Percentiles rank a stretch among this genome's conserved stretches.
phyloP scores from a whole-genome alignment of 2,113 vertebrate species.

The Silurus meridionalis region DNA sequence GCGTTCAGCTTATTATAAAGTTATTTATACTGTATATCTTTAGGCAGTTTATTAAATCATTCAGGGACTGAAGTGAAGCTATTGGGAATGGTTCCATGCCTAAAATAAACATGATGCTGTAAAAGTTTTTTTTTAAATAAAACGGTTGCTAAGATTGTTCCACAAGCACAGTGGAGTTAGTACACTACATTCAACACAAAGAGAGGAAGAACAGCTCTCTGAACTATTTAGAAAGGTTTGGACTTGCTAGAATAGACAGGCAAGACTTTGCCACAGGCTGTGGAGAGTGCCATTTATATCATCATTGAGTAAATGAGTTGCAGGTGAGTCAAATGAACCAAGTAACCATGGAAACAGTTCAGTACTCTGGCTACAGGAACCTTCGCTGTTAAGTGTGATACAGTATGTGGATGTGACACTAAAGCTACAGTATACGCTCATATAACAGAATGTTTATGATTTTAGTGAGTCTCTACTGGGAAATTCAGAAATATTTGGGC shows the following conservation, averaged over 20 bases:
- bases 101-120: background rate
- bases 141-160: background rate
- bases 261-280: background rate
- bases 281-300: conserved; percentile 5
- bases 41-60: too few relatives aligned
- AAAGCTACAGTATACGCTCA: background rate
- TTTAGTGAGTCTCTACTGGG: background rate
- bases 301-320: conserved; percentile 14
- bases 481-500: background rate
- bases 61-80: too few relatives aligned
- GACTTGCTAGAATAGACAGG: background rate
- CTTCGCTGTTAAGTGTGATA: background rate
- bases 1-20: background rate
- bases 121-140: background rate
- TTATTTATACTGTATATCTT: too few relatives aligned
- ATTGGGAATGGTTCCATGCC: background rate
- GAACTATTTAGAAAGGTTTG: background rate
- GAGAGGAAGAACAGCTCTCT: background rate
- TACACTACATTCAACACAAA: background rate
- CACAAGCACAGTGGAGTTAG: background rate
- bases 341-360: conserved; percentile 25
- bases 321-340: conserved; percentile 29
- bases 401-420: background rate
- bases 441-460: background rate
- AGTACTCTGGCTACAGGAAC: background rate